phyloP scores from a whole-genome alignment of 1,140 invertebrate species.

The Onthophagus taurus region DNA sequence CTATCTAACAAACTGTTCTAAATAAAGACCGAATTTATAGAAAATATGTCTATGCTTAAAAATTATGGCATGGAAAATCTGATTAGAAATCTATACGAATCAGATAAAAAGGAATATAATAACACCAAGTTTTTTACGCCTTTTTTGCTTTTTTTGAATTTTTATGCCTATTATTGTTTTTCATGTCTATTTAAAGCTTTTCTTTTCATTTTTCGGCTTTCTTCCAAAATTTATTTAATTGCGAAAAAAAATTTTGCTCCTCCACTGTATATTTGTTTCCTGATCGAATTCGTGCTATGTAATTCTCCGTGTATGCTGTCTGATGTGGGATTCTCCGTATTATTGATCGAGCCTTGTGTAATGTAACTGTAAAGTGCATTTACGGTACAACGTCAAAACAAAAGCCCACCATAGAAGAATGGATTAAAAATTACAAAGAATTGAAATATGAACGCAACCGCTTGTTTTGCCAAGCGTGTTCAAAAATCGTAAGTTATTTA shows the following conservation, averaged over 20 bases:
- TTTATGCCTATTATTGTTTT: slow-evolving; percentile 1
- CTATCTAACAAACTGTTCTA: too few species aligned
- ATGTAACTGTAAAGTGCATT: not conserved
- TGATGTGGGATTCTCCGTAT: slow-evolving; percentile 3
- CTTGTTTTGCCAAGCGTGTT: slow-evolving; percentile 3
- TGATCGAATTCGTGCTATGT: not conserved
- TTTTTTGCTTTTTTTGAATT: not conserved
- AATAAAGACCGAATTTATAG: too few species aligned
- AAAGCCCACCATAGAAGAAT: slow-evolving; percentile 4
- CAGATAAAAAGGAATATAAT: not conserved
- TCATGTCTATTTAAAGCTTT: slow-evolving; percentile 1
- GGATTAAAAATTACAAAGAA: slow-evolving; percentile 6
- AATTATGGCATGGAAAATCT: not conserved
- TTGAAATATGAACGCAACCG: slow-evolving; percentile 2
- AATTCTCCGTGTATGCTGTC: not conserved
- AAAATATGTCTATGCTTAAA: too few species aligned
- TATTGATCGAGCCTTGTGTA: not conserved
- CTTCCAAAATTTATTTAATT: not conserved
- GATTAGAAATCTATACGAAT: not conserved
- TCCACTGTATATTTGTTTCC: slow-evolving; percentile 1
- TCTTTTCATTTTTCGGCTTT: not conserved
- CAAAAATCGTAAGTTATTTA: slow-evolving; percentile 2
- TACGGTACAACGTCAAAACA: not conserved
- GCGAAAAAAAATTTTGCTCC: not conserved
- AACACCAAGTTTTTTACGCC: not conserved